Evolutionary conservation across 2,113 vertebrate genomes (phyloP).

Genomic region (Puffinus mauretanicus): DNA sequence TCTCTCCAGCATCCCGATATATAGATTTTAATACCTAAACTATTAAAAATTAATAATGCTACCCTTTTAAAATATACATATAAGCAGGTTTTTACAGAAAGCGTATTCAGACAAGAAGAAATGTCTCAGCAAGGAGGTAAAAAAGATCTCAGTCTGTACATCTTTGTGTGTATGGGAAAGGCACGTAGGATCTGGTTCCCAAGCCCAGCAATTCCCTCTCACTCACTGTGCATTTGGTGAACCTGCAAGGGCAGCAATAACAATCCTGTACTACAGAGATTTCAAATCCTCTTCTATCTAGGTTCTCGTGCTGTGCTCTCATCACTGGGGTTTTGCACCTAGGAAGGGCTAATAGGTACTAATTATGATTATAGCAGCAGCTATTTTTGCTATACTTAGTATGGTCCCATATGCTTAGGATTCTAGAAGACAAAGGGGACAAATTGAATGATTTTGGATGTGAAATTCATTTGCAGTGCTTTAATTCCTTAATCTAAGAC

Average conservation of each 20-base stretch:
- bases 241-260: conserved; percentile 56
- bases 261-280: conserved; percentile 41
- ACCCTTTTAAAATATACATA: neutral
- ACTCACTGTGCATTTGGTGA: conserved; percentile 22
- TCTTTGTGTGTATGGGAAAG: conserved; percentile 50
- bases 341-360: conserved; percentile 58
- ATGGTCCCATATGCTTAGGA: conserved; percentile 60
- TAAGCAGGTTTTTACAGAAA: neutral
- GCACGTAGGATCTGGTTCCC: conserved; percentile 44
- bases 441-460: conserved; percentile 66
- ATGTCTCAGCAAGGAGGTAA: conserved; percentile 9
- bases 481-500: conserved; percentile 73
- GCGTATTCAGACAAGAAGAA: neutral
- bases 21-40: neutral
- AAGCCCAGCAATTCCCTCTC: conserved; percentile 52
- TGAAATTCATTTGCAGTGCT: conserved; percentile 71
- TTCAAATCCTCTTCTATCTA: conserved; percentile 40
- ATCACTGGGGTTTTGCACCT: conserved; percentile 61
- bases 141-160: conserved; percentile 64
- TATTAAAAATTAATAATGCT: neutral
- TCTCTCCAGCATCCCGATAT: neutral
- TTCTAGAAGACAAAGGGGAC: conserved; percentile 60
- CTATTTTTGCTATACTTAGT: conserved; percentile 63
- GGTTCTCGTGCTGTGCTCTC: conserved; percentile 34
- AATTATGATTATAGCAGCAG: conserved; percentile 62